These are phyloP conservation scores for Hoplodrina ambigua DNA, from an alignment of 2,888 invertebrate species.

Conservation along the genomic window DNA sequence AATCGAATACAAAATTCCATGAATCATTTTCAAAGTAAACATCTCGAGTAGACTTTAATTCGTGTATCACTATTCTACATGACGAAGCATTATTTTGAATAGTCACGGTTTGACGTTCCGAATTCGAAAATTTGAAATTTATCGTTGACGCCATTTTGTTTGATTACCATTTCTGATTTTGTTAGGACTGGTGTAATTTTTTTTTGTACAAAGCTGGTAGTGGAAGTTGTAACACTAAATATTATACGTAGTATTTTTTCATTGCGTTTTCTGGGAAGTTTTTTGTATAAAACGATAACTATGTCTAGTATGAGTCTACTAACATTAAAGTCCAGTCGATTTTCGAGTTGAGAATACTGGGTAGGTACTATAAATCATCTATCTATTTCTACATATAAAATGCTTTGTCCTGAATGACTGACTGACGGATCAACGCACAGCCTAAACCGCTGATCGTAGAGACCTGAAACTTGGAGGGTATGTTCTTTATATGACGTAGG, in stretches of 20 bases:
- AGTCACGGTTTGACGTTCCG: slow-evolving; percentile 55
- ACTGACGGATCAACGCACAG: too few relatives aligned
- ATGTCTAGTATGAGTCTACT: too few relatives aligned
- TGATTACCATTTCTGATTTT: slow-evolving; percentile 1
- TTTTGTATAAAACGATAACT: too few relatives aligned
- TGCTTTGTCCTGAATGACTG: too few relatives aligned
- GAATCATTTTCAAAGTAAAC: slow-evolving; percentile 57
- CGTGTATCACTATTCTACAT: slow-evolving; percentile 55
- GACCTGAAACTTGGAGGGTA: too few relatives aligned
- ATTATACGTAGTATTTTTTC: not conserved
- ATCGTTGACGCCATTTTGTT: not conserved
- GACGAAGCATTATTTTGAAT: slow-evolving; percentile 33
- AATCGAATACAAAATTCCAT: slow-evolving; percentile 21
- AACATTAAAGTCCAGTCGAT: too few relatives aligned
- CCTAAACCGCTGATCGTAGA: too few relatives aligned
- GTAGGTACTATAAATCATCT: too few relatives aligned
- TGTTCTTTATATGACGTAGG: too few relatives aligned
- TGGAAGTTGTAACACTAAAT: not conserved
- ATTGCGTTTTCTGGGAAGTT: slow-evolving; percentile 2
- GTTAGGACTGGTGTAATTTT: accelerated
- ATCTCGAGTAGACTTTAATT: slow-evolving; percentile 34
- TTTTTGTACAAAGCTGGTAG: not conserved
- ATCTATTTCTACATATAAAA: too few relatives aligned
- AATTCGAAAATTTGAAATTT: slow-evolving; percentile 22
- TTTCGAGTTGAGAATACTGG: too few relatives aligned